Evolutionary conservation across 2,113 vertebrate species (phyloP).

Genomic region (Mastomys coucha): DNA sequence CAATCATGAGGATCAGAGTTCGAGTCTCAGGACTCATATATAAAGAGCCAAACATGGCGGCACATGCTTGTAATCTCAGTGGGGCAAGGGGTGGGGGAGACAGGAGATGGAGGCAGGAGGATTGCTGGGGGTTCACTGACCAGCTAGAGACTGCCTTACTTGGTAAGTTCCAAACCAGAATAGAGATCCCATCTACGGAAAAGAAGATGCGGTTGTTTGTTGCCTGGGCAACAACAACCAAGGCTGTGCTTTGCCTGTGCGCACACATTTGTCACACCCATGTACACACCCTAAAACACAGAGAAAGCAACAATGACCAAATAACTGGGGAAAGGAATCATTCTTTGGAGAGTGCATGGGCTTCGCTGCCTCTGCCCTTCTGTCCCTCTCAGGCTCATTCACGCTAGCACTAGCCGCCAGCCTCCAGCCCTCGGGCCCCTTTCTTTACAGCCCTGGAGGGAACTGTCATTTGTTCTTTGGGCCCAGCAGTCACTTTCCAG

Average conservation of each 20-base stretch:
- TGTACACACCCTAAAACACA: background rate
- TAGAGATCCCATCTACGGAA: background rate
- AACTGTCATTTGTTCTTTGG: background rate
- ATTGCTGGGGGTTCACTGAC: background rate
- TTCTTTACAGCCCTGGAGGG: background rate
- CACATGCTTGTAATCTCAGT: background rate
- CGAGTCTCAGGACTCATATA: background rate
- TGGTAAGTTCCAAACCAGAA: background rate
- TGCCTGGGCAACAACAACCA: background rate
- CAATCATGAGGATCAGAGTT: background rate
- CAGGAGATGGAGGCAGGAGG: background rate
- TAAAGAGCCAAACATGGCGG: background rate
- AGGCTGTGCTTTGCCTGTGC: background rate
- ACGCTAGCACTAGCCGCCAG: rapidly evolving
- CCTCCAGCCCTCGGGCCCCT: background rate
- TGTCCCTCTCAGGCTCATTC: rapidly evolving
- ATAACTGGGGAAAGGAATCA: background rate
- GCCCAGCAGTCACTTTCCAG: background rate
- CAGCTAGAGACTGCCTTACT: background rate
- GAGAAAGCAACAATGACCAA: background rate
- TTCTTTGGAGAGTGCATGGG: background rate
- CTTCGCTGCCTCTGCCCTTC: rapidly evolving
- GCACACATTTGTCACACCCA: background rate
- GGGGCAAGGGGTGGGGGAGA: background rate
- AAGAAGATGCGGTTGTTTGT: no score